Base-by-base conservation (phyloP, 2,888 invertebrate species). In the Dasypolia templi region DNA sequence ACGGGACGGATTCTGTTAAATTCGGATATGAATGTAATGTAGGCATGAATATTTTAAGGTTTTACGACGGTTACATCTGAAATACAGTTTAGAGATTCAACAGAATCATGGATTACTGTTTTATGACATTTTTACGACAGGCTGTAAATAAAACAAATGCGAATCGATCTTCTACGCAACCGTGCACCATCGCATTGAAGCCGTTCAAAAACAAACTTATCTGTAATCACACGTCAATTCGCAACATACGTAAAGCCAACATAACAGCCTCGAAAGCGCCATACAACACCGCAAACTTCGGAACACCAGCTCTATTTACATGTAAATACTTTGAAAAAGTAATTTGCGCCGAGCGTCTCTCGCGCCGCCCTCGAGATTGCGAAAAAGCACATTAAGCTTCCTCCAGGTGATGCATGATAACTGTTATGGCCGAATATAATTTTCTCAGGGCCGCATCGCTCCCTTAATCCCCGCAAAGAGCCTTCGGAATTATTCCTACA, bases 301-400 rank as follows among this genome's bases (percentile, higher is more conserved):
- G 87, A 90, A 90, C 91, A 77, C 80, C 90, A 90, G 91, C 93
- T 95, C 96, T 96, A 96, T 96, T 96, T 96, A 95, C 95, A 95
- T 96, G 95, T 96, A 95, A 96, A 96, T 96, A 96, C 96, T 95
- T 95, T 94, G 96, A 95, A 95, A 96, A 96, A 96, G 96, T 96
- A 96, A 96, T 96, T 95, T 95, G 93, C 94, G 93, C 94, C 88
- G 91, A 89, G 92, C 93, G 91, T 93, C 94, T 92, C 90, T 87
- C 92, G 92, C 93, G 89, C 94, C 94, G 93, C 95, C 95, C 95
- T 94, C 94, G 95, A 96, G 96, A 96, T 96, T 96, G 96, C 95
- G 95, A 95, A 93, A 94, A 95, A 93, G 93, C 94, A 93, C 96
- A 95, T 96, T 96, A 96, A 95, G 93, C 94, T 93, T 94, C 94